Base-by-base conservation (phyloP, 53 echinoderm and acorn worm genomes). In the Zoroaster sp. region DNA sequence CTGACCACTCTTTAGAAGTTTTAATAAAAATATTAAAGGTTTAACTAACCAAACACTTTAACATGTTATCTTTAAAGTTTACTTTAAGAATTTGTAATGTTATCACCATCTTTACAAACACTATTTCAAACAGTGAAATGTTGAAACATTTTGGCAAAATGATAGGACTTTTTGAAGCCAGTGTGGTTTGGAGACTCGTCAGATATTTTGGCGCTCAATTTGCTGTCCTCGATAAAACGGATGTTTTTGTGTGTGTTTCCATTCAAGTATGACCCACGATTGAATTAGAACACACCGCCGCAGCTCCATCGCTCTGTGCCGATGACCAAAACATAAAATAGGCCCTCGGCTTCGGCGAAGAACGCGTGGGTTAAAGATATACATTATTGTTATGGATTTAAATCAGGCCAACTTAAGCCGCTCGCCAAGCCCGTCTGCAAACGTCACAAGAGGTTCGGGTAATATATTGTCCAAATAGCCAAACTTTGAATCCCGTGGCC, bases 171-270 rank as follows among this genome's bases (percentile, higher is more conserved):
- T n/a, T n/a, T n/a, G n/a, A n/a, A n/a, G n/a, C n/a, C n/a, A n/a
- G n/a, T n/a, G n/a, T 59, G 0, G n/a, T 54, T 28, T 59, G 59
- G 59, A 59, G 59, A 25, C 2, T 4, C 59, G 59, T 28, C 59
- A 59, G 59, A 59, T 59, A 59, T 7, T 21, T 59, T 59, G 59
- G 2, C 59, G 59, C 59, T 59, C 28, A 25, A 59, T 23, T 13
- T 13, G 47, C 20, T n/a, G 20, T 13, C 37, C 32, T 18, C 37
- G 17, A 49, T 47, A 28, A 44, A 47, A 25, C 83, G 83, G 83
- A 83, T 83, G 83, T 83, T 83, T 83, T 83, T 83, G 83, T 70
- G 83, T 83, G 71, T 31, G 44, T 40, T 83, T 43, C 71, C 68
- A 49, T 7, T 83, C 36, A 38, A 14, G 83, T 14, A 14, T 83